Evolutionary conservation across 2,888 invertebrate species (phyloP).

Genomic region (Dynastes hyllus): DNA sequence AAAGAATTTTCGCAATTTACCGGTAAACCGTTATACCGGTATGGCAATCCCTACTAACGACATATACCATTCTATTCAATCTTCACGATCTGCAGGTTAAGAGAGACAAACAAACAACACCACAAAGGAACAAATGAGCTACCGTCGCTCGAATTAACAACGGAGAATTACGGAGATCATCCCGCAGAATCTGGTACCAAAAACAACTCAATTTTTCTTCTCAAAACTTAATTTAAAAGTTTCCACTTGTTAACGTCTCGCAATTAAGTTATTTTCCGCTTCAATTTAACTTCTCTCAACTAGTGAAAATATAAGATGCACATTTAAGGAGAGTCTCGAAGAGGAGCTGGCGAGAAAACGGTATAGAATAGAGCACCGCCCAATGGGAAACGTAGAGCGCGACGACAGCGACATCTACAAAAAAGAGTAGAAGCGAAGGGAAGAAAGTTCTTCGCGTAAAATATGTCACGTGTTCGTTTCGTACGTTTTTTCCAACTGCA

Average conservation of each 20-base stretch:
- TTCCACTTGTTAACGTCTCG: conserved; percentile 52
- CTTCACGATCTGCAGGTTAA: too few species aligned
- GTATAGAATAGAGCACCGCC: not conserved
- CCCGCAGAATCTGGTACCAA: conserved; percentile 26
- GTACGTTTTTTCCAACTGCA: conserved; percentile 13
- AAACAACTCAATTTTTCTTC: conserved; percentile 46
- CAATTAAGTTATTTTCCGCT: conserved; percentile 53
- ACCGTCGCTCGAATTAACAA: conserved; percentile 13
- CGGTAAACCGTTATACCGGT: too few species aligned
- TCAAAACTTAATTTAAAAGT: conserved; percentile 52
- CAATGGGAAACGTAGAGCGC: conserved; percentile 2
- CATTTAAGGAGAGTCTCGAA: conserved; percentile 28
- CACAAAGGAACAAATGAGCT: conserved; percentile 5
- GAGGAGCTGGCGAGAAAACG: not conserved
- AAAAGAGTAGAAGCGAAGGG: not conserved
- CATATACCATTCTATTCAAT: too few species aligned
- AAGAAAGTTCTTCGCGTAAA: conserved; percentile 38
- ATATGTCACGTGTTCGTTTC: conserved; percentile 43
- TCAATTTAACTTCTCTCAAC: conserved; percentile 46
- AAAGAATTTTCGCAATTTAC: too few species aligned
- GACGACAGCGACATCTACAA: not conserved
- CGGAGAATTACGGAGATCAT: conserved; percentile 30
- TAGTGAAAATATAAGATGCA: conserved; percentile 39
- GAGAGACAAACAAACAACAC: not conserved
- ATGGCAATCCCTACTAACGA: too few species aligned